These are phyloP conservation scores for Cataglyphis rosenhaueri DNA, from an alignment of 2,888 invertebrate species.

Conservation along the genomic window DNA sequence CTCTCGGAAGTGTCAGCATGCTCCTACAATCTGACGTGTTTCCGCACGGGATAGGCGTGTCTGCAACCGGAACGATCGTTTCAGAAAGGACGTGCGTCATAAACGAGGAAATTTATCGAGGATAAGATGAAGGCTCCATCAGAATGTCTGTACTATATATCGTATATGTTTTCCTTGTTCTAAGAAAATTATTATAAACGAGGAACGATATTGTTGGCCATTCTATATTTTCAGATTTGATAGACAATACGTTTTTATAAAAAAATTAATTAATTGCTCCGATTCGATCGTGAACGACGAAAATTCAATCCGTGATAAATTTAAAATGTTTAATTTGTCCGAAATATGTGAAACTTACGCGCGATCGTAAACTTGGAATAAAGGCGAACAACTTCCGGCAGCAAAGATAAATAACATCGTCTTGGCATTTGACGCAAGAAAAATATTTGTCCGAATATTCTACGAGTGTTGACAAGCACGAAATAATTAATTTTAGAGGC, in stretches of 20 bases:
- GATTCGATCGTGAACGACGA: not conserved
- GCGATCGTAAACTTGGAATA: not conserved
- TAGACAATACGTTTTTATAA: not conserved
- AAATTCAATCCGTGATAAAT: not conserved
- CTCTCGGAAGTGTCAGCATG: not conserved
- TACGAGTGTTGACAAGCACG: not conserved
- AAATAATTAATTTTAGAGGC: not conserved
- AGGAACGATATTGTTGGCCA: too few species aligned
- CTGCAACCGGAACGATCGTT: conserved; percentile 59
- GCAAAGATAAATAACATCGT: conserved; percentile 7
- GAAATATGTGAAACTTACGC: not conserved
- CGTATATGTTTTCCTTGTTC: not conserved
- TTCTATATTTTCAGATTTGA: not conserved
- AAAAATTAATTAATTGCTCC: not conserved
- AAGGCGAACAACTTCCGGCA: not conserved
- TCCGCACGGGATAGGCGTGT: conserved; percentile 66
- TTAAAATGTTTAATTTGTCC: not conserved
- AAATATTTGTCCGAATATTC: not conserved
- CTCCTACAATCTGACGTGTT: conserved; percentile 45
- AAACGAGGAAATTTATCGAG: not conserved
- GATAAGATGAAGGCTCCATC: not conserved
- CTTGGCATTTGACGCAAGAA: not conserved
- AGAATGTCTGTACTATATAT: too few species aligned
- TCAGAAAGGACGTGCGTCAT: not conserved
- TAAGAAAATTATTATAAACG: not conserved